Conservation (phyloP, 2,888 invertebrate genomes). For the Cremastobaeus sp. region DNA sequence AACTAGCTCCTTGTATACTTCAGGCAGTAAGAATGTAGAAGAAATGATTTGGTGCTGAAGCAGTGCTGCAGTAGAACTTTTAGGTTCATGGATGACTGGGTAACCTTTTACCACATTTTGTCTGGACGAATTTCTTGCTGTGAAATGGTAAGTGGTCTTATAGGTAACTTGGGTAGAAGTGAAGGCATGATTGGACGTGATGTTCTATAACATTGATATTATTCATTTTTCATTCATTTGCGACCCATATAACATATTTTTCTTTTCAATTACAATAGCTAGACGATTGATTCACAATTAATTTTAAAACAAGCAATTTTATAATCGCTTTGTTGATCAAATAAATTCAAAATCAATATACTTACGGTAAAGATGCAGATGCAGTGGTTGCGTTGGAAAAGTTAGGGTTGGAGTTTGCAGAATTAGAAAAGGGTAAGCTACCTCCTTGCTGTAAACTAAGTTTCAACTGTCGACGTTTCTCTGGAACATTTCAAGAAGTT, state of each 20-base stretch:
- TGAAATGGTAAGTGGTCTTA: slow-evolving; percentile 69
- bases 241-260: background rate
- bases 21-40: too few relatives aligned
- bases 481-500: slow-evolving; percentile 73
- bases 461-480: slow-evolving; percentile 82
- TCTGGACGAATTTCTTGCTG: slow-evolving; percentile 74
- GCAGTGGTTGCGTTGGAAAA: slow-evolving; percentile 77
- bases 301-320: background rate
- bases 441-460: slow-evolving; percentile 80
- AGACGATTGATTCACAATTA: background rate
- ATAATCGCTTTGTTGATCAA: background rate
- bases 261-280: background rate
- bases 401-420: slow-evolving; percentile 79
- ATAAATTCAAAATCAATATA: slow-evolving; percentile 2
- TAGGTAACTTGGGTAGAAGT: slow-evolving; percentile 74
- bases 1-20: too few relatives aligned
- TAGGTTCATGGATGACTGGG: too few relatives aligned
- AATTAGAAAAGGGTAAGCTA: slow-evolving; percentile 77
- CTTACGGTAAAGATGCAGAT: slow-evolving; percentile 70
- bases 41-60: too few relatives aligned
- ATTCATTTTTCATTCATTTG: too few relatives aligned
- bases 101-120: slow-evolving; percentile 76
- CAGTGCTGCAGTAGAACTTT: too few relatives aligned
- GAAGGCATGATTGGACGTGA: slow-evolving; percentile 75
- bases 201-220: slow-evolving; percentile 67